A percentile compares a stretch with the other conserved stretches of the same genome.
Conservation (phyloP, 2,888 invertebrate species). For the Tetropium fuscum region DNA sequence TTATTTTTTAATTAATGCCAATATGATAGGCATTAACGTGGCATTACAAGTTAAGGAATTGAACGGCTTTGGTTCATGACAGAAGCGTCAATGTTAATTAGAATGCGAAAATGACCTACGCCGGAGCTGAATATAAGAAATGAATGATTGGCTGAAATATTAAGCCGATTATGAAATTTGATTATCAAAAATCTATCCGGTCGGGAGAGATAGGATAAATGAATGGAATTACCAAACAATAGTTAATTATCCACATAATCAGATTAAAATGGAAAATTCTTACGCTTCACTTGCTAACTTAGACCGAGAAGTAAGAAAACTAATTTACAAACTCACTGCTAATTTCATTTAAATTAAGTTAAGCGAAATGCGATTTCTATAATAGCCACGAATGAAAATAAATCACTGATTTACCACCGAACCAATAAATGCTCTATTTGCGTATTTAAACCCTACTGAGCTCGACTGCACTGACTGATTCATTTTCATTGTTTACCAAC, state of each 20-base stretch:
- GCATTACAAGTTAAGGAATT: neutral
- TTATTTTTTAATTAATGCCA: too few species aligned
- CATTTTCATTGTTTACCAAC: constrained; percentile 16
- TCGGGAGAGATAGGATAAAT: constrained; percentile 39
- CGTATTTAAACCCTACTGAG: constrained; percentile 22
- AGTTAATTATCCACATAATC: constrained; percentile 64
- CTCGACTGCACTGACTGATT: constrained; percentile 18
- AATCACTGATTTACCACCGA: constrained; percentile 40
- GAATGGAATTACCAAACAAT: constrained; percentile 57
- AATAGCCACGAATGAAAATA: constrained; percentile 44
- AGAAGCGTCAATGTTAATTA: neutral
- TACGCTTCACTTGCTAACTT: constrained; percentile 56
- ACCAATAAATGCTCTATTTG: constrained; percentile 45
- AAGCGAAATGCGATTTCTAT: constrained; percentile 56
- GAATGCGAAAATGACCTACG: neutral
- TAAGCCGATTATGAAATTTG: constrained; percentile 31
- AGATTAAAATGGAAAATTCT: constrained; percentile 61
- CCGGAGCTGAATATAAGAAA: constrained; percentile 6
- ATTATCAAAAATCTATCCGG: constrained; percentile 28
- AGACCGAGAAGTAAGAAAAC: constrained; percentile 56
- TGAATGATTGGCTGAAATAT: constrained; percentile 22
- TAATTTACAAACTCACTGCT: constrained; percentile 63
- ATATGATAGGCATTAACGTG: too few species aligned
- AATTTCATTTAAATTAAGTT: constrained; percentile 64
- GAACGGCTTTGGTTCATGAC: neutral